Evolutionary conservation across 2,797 vertebrate genomes (phyloP), one percentile per base, ranked within the genome.

Genomic region (Catharus ustulatus): DNA sequence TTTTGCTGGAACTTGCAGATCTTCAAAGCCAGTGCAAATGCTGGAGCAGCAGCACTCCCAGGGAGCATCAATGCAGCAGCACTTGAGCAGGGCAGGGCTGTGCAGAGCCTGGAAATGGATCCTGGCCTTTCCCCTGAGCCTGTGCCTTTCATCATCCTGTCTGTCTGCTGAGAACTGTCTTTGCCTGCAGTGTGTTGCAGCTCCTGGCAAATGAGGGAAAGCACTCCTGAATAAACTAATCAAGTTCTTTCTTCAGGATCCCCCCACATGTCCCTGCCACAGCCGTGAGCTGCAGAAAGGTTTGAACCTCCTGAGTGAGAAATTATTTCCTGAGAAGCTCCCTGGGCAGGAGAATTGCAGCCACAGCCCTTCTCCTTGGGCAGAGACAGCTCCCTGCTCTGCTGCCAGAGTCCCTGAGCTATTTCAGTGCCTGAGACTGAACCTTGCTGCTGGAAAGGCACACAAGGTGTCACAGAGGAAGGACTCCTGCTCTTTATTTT

Each of bases 401-500:
- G 84, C 75, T 75, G 64, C 49, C 57, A 11, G 26, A 49, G 34
- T 49, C 58, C 54, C 46, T 42, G 76, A 51, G 72, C 68, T 79
- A 1, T 74, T 89, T 46, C 66, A 11, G 66, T 26, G 55, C 62
- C 72, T 29, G 24, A 32, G 22, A 16, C 13, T 4, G 61, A 69
- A 66, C 55, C n/a, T 49, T 0, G 1, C 23, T 63, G 59, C 74
- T 63, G 71, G 4, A 7, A 62, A 49, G 55, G 22, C 10, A 3
- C 0, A 2, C 9, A 38, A 48, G 54, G 45, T 24, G 30, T 36
- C 63, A 24, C 0, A 0, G 76, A 61, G 38, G 51, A 79, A 62
- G 27, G 43, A 69, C 57, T 74, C 4, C 0, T 84, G 45, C 76
- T 77, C 19, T 51, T 66, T 27, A 10, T 69, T 55, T 67, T 87